A percentile compares a stretch with the other conserved stretches of the same genome.
These are phyloP conservation scores for Polyodon spathula DNA, from an alignment of 2,113 vertebrate species.

Conservation along the genomic window DNA sequence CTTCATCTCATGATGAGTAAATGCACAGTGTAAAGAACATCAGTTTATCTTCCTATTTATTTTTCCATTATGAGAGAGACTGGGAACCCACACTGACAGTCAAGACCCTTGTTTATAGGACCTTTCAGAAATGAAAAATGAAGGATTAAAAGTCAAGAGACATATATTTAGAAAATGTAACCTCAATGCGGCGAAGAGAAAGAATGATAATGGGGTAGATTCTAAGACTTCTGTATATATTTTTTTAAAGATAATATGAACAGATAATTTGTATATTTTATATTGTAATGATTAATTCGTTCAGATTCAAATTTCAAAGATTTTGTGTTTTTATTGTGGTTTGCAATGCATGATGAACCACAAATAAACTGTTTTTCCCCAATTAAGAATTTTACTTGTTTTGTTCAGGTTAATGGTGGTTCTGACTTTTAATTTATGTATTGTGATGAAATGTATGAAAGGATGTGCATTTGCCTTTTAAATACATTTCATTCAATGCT, in stretches of 20 bases:
- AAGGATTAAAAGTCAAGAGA: constrained; percentile 45
- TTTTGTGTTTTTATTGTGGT: too few species aligned
- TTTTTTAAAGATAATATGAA: too few species aligned
- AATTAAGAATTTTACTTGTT: constrained; percentile 10
- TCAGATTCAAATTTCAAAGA: too few species aligned
- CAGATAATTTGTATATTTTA: too few species aligned
- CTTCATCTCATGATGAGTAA: constrained; percentile 36
- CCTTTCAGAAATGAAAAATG: constrained; percentile 41
- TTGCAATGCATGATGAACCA: too few species aligned
- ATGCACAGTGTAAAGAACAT: constrained; percentile 34
- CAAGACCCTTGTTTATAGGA: constrained; percentile 37
- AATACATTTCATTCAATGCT: constrained; percentile 27
- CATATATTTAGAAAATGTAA: constrained; percentile 38
- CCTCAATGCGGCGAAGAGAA: neutral
- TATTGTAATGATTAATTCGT: too few species aligned
- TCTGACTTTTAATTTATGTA: constrained; percentile 43
- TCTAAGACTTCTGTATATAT: neutral
- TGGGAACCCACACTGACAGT: constrained; percentile 40
- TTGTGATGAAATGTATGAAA: constrained; percentile 10
- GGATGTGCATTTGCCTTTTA: too few species aligned
- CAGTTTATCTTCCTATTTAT: constrained; percentile 41
- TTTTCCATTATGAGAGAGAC: constrained; percentile 38
- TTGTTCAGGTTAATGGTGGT: constrained; percentile 65
- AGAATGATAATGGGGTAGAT: constrained; percentile 24
- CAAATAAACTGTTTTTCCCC: too few species aligned